These are phyloP conservation scores for Apis laboriosa DNA, from an alignment of 1,140 invertebrate genomes.

Conservation along the genomic window DNA sequence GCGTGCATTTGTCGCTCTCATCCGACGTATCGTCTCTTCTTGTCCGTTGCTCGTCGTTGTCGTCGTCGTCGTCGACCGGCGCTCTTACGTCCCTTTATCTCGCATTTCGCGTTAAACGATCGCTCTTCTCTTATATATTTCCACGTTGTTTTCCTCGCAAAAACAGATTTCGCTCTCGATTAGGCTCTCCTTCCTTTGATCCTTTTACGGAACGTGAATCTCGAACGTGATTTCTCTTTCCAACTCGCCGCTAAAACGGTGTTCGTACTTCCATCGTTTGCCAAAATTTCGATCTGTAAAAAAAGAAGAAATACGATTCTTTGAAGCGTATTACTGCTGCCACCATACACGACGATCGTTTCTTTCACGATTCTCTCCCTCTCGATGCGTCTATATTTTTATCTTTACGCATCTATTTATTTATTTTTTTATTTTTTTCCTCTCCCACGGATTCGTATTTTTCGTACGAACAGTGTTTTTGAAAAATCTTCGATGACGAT, in stretches of 20 bases:
- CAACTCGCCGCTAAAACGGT: slow-evolving; percentile 41
- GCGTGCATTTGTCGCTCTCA: background rate
- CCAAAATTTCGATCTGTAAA: slow-evolving; percentile 56
- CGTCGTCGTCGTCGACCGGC: slow-evolving; percentile 2
- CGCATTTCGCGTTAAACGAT: slow-evolving; percentile 16
- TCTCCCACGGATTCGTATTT: background rate
- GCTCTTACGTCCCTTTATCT: background rate
- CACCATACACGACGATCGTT: background rate
- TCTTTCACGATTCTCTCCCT: background rate
- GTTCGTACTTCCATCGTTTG: slow-evolving; percentile 32
- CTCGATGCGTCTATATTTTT: background rate
- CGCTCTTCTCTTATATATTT: background rate
- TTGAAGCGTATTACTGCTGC: background rate
- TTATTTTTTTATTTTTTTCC: background rate
- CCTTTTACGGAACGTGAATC: background rate
- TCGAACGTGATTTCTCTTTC: background rate
- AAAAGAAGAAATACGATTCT: slow-evolving; percentile 18
- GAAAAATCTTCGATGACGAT: no score
- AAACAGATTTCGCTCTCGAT: background rate
- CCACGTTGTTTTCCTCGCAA: background rate
- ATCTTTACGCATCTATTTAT: background rate
- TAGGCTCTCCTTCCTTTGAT: slow-evolving; percentile 6
- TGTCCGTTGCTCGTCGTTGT: background rate
- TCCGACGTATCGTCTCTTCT: background rate
- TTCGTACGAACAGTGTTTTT: background rate